Conservation (phyloP, 1,140 invertebrate genomes). For the Zaprionus ghesquierei region DNA sequence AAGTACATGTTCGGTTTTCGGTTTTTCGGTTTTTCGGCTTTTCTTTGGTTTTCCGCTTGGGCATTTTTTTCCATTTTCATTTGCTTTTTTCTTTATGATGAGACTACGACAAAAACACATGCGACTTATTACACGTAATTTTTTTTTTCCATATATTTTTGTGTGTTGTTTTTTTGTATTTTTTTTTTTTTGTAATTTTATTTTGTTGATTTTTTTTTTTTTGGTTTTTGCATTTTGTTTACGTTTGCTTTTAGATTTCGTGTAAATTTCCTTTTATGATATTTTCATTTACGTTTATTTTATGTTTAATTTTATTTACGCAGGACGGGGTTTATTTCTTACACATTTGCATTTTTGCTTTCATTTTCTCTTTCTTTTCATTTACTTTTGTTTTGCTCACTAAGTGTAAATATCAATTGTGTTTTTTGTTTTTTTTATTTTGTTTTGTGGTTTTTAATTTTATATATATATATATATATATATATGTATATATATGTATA, state of each 20-base stretch:
- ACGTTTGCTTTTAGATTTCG: constrained; percentile 60
- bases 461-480: constrained; percentile 54
- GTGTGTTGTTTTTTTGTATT: constrained; percentile 38
- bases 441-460: constrained; percentile 32
- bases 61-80: constrained; percentile 12
- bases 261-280: constrained; percentile 76
- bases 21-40: constrained; percentile 21
- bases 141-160: constrained; percentile 45
- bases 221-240: constrained; percentile 42
- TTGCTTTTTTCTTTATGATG: constrained; percentile 36
- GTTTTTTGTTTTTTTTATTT: constrained; percentile 59
- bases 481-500: constrained; percentile 61
- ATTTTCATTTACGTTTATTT: constrained; percentile 64
- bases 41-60: constrained; percentile 40
- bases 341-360: constrained; percentile 77
- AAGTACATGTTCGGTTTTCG: constrained; percentile 59
- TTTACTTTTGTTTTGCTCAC: constrained; percentile 65
- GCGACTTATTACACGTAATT: constrained; percentile 48
- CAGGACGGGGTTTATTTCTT: constrained; percentile 83
- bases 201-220: constrained; percentile 26
- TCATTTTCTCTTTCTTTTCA: constrained; percentile 41
- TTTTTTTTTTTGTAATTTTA: constrained; percentile 16
- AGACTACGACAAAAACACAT: constrained; percentile 57
- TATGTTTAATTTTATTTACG: constrained; percentile 82
- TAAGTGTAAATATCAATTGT: constrained; percentile 82